Conservation (phyloP, 2,797 vertebrate genomes). For the Brachyrhaphis roseni region DNA sequence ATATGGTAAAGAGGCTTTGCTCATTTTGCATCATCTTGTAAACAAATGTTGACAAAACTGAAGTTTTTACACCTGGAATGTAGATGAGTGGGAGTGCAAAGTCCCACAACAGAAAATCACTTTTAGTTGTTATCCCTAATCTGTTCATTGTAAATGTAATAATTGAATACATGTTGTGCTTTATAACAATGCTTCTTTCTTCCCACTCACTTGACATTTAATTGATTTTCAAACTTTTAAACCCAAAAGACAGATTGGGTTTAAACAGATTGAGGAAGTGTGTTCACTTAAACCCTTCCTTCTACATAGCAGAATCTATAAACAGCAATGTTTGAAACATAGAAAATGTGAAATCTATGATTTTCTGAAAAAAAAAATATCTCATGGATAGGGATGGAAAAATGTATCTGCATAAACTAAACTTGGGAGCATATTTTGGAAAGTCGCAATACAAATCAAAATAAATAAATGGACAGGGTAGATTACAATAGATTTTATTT, state of each 20-base stretch:
- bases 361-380: neutral
- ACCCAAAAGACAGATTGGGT: neutral
- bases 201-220: neutral
- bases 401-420: neutral
- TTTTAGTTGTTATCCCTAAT: neutral
- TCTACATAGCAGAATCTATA: neutral
- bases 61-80: neutral
- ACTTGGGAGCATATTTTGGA: neutral
- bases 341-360: neutral
- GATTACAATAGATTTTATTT: neutral
- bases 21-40: neutral
- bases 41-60: neutral
- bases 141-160: neutral
- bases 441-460: neutral
- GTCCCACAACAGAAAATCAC: neutral
- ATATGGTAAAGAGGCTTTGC: neutral
- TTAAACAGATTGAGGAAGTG: neutral
- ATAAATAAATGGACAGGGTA: neutral
- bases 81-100: slow-evolving; percentile 1
- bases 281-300: neutral
- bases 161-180: neutral
- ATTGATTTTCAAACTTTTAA: neutral
- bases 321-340: neutral
- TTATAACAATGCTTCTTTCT: neutral
- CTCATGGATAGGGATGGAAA: neutral